A percentile compares a stretch with the other conserved stretches of the same genome.
Evolutionary conservation across 2,113 vertebrate genomes (phyloP).

Genomic region (Pungitius pungitius): DNA sequence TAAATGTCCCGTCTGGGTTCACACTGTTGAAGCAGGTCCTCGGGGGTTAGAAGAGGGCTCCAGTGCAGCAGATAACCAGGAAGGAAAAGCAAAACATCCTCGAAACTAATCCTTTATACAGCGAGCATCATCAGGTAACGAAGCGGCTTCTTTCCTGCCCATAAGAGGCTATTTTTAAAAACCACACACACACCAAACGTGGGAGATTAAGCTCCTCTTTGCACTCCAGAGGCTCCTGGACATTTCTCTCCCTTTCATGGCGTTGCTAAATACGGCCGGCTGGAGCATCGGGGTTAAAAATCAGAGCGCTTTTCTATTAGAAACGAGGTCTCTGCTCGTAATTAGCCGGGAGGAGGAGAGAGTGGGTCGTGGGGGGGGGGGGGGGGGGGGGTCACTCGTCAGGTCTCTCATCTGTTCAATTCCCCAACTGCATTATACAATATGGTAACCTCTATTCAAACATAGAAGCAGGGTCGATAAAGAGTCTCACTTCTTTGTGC

Average conservation of each 20-base stretch:
- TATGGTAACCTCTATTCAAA: no score
- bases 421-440: no score
- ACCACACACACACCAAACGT: background rate
- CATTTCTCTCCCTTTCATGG: conserved; percentile 48
- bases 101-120: no score
- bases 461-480: no score
- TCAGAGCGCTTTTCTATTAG: conserved; percentile 16
- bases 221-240: conserved; percentile 25
- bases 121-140: background rate
- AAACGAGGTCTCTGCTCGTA: conserved; percentile 30
- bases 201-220: conserved; percentile 26
- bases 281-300: background rate
- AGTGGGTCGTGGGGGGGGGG: conserved; percentile 21
- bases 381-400: background rate
- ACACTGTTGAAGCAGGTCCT: no score
- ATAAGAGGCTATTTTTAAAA: conserved; percentile 43
- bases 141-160: conserved; percentile 6
- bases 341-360: conserved; percentile 24
- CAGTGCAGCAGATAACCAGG: no score
- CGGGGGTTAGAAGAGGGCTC: no score
- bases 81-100: no score
- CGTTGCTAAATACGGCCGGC: conserved; percentile 46
- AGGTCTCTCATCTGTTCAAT: no score
- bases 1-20: no score
- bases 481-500: background rate